Conservation (phyloP, 2,113 vertebrate species). For the Thymallus thymallus region DNA sequence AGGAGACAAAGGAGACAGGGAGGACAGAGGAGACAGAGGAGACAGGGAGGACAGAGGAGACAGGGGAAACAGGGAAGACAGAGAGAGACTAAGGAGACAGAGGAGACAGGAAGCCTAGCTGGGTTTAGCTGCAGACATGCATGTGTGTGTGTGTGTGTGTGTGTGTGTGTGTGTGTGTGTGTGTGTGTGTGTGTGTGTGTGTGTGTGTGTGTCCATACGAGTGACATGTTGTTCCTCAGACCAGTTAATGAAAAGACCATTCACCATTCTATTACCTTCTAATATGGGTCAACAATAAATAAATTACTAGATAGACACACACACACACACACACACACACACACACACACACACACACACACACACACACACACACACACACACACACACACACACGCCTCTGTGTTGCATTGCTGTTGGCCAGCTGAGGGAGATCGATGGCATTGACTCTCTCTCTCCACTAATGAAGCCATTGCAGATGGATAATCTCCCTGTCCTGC, state of each 20-base stretch:
- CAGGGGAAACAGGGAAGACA: too few species aligned
- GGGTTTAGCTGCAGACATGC: background rate
- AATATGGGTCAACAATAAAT: background rate
- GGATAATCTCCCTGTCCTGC: background rate
- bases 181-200: slow-evolving; percentile 10
- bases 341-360: too few species aligned
- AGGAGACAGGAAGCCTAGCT: too few species aligned
- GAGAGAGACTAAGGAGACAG: too few species aligned
- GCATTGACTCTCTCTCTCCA: background rate
- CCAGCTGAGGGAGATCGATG: background rate
- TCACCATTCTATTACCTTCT: background rate
- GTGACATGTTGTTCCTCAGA: background rate
- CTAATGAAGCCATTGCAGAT: background rate
- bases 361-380: background rate
- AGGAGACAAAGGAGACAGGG: too few species aligned
- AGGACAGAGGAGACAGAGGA: too few species aligned
- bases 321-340: too few species aligned
- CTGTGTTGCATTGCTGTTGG: background rate
- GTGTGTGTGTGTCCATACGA: background rate
- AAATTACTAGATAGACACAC: background rate
- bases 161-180: slow-evolving; percentile 3
- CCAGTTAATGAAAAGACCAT: background rate
- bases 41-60: too few species aligned
- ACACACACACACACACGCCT: background rate
- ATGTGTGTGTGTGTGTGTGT: background rate